phyloP scores from a whole-genome alignment of 2,888 invertebrate genomes.

The Sarcophaga rosellei region DNA sequence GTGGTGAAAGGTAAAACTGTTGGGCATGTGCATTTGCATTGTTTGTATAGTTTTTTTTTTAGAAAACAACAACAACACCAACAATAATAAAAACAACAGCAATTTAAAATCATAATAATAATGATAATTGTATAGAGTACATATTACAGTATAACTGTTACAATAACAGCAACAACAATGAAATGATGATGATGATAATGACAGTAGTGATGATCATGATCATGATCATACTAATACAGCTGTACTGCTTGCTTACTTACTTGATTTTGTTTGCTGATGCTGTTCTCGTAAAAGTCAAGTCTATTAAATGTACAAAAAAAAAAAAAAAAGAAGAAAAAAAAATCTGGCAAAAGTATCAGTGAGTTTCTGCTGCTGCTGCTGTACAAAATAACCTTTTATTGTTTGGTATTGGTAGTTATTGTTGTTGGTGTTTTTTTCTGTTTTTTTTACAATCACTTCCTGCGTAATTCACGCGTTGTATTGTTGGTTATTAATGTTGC shows the following conservation, averaged over 20 bases:
- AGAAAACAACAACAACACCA: slow-evolving; percentile 73
- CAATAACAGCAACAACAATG: slow-evolving; percentile 22
- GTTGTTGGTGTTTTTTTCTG: slow-evolving; percentile 9
- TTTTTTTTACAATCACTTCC: slow-evolving; percentile 69
- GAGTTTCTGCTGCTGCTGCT: slow-evolving; percentile 16
- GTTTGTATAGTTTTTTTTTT: slow-evolving; percentile 51
- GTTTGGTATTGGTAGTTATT: slow-evolving; percentile 6
- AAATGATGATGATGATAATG: no score
- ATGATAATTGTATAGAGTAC: slow-evolving; percentile 24
- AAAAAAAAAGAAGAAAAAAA: background rate
- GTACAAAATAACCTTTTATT: slow-evolving; percentile 47
- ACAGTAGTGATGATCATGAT: background rate
- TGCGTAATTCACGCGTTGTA: slow-evolving; percentile 67
- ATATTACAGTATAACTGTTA: slow-evolving; percentile 43
- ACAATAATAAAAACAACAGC: slow-evolving; percentile 66
- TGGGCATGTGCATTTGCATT: slow-evolving; percentile 65
- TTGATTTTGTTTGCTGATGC: slow-evolving; percentile 45
- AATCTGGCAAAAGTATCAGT: slow-evolving; percentile 7
- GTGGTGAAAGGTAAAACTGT: slow-evolving; percentile 66
- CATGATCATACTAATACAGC: background rate
- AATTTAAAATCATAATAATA: slow-evolving; percentile 44
- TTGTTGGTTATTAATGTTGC: slow-evolving; percentile 66
- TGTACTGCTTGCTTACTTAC: background rate
- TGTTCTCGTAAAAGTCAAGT: slow-evolving; percentile 38
- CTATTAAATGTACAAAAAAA: slow-evolving; percentile 37